Percentiles rank a stretch among this genome's conserved stretches.
phyloP scores from a whole-genome alignment of 2,888 invertebrate species.

The Andrena minutula region DNA sequence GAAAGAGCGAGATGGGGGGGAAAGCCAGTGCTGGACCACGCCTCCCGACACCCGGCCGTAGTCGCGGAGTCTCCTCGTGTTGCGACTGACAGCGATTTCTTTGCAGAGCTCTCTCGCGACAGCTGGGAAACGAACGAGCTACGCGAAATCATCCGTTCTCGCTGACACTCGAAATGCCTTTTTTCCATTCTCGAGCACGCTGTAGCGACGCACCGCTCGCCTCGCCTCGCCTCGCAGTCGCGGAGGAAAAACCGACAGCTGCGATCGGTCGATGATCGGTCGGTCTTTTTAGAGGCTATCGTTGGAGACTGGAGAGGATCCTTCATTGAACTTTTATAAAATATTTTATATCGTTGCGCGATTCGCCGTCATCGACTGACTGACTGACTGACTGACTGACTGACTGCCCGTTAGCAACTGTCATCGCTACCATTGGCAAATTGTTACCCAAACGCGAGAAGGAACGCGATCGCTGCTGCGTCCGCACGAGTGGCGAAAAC shows the following conservation, averaged over 20 bases:
- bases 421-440: background rate
- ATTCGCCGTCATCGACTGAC: slow-evolving; percentile 18
- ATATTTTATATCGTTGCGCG: slow-evolving; percentile 40
- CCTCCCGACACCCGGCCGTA: slow-evolving; percentile 60
- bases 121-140: slow-evolving; percentile 62
- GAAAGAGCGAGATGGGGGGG: slow-evolving; percentile 75
- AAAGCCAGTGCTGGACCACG: slow-evolving; percentile 70
- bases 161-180: slow-evolving; percentile 39
- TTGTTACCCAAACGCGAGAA: background rate
- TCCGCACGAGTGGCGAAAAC: slow-evolving; percentile 33
- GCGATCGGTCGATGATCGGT: slow-evolving; percentile 32
- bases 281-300: background rate
- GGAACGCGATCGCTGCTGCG: slow-evolving; percentile 31
- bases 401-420: background rate
- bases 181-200: slow-evolving; percentile 32
- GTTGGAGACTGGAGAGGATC: background rate
- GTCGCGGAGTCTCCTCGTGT: slow-evolving; percentile 68
- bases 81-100: slow-evolving; percentile 68
- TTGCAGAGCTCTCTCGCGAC: slow-evolving; percentile 63
- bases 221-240: slow-evolving; percentile 7
- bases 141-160: slow-evolving; percentile 63
- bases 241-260: background rate
- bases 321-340: slow-evolving; percentile 42
- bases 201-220: slow-evolving; percentile 20
- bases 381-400: background rate